These are phyloP conservation scores for Onychomys arenicola DNA, from an alignment of 2,797 vertebrate species.

Conservation along the genomic window DNA sequence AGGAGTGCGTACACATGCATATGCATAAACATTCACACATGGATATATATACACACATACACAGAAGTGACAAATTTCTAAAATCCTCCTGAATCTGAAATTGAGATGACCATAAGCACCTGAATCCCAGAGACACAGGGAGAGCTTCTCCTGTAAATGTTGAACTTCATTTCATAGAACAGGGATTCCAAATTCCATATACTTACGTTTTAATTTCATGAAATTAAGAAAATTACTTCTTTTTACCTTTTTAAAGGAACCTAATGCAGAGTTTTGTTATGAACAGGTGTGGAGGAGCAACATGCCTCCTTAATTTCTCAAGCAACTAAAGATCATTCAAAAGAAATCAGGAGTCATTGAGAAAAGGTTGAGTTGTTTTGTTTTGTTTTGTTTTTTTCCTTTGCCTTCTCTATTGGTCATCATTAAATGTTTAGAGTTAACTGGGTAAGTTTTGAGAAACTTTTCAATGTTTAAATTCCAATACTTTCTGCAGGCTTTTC, in stretches of 20 bases:
- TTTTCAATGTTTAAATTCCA: background rate
- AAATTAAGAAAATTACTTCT: conserved; percentile 36
- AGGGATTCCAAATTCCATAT: background rate
- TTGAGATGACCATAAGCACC: background rate
- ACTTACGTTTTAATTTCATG: background rate
- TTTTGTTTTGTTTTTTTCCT: background rate
- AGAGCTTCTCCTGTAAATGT: background rate
- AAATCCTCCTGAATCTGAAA: conserved; percentile 43
- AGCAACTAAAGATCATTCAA: conserved; percentile 26
- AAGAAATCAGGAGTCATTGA: conserved; percentile 60
- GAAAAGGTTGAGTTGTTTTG: background rate
- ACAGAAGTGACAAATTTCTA: conserved; percentile 57
- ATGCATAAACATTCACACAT: background rate
- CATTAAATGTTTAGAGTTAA: conserved; percentile 29
- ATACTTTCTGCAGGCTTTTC: background rate
- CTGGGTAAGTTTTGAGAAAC: background rate
- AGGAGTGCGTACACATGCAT: background rate
- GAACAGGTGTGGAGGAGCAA: background rate
- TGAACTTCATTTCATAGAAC: background rate
- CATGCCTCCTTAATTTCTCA: background rate
- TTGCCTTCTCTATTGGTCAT: background rate
- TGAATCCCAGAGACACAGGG: background rate
- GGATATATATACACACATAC: no score
- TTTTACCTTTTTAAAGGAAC: background rate
- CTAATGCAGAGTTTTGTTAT: background rate